Conservation (phyloP, 2,797 vertebrate genomes). For the Linurgus olivaceus region DNA sequence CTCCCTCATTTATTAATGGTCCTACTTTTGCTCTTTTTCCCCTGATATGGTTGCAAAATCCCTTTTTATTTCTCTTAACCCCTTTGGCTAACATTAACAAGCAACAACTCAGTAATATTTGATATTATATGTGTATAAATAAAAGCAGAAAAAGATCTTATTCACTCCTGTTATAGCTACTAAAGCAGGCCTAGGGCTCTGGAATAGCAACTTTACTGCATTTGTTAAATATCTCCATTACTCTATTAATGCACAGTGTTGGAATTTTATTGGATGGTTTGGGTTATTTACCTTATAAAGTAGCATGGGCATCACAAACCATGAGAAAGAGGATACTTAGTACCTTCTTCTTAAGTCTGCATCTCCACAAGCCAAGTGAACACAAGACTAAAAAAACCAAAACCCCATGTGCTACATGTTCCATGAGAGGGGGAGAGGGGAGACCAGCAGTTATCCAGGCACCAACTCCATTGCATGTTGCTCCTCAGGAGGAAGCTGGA, state of each 20-base stretch:
- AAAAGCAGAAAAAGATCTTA: constrained; percentile 52
- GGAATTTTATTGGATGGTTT: constrained; percentile 60
- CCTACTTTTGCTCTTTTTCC: constrained; percentile 28
- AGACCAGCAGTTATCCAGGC: not conserved
- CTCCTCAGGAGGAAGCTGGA: not conserved
- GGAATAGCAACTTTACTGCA: constrained; percentile 55
- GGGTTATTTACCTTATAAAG: constrained; percentile 65
- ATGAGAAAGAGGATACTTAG: constrained; percentile 45
- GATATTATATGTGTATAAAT: constrained; percentile 65
- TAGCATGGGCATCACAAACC: constrained; percentile 55
- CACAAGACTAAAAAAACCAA: not conserved
- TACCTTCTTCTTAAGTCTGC: not conserved
- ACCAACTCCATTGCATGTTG: accelerated
- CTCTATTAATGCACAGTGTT: constrained; percentile 11
- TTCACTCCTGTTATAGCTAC: constrained; percentile 50
- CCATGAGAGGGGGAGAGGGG: not conserved
- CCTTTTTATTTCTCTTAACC: constrained; percentile 38
- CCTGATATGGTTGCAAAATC: constrained; percentile 28
- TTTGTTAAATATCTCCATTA: constrained; percentile 47
- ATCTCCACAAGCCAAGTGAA: not conserved
- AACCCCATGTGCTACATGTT: not conserved
- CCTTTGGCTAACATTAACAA: constrained; percentile 61
- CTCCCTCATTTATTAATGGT: constrained; percentile 38
- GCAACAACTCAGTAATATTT: constrained; percentile 54
- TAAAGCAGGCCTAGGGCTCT: constrained; percentile 61